Percentiles rank a stretch among this genome's conserved stretches.
These are phyloP conservation scores for Eurystomus glaucurus DNA, from an alignment of 2,797 vertebrate genomes.

Conservation along the genomic window DNA sequence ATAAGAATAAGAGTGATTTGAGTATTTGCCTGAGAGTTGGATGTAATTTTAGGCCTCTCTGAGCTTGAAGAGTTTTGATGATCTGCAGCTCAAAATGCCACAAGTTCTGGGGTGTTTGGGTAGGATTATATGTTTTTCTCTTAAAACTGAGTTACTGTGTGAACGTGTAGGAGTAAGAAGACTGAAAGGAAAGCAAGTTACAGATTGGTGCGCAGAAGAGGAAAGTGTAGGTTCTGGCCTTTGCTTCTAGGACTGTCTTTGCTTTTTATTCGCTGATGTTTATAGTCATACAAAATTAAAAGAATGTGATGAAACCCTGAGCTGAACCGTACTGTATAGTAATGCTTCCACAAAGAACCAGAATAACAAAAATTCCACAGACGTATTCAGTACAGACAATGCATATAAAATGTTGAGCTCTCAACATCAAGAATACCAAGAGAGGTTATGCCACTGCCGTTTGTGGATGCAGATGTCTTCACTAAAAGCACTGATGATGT, in stretches of 20 bases:
- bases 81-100: neutral
- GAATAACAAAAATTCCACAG: neutral
- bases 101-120: neutral
- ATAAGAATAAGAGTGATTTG: neutral
- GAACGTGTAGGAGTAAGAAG: neutral
- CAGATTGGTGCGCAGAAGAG: neutral
- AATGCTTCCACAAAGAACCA: neutral
- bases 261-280: neutral
- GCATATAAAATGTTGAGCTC: neutral
- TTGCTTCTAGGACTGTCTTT: neutral
- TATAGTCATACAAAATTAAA: neutral
- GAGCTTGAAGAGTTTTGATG: constrained; percentile 12
- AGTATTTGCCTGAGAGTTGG: neutral
- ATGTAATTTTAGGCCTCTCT: neutral
- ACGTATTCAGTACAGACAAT: neutral
- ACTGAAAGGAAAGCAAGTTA: neutral
- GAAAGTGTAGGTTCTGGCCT: neutral
- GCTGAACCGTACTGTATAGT: neutral
- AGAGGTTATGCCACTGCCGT: neutral
- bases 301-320: neutral
- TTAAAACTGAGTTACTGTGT: neutral
- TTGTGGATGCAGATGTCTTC: neutral
- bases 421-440: neutral
- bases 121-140: neutral
- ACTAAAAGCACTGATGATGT: neutral